Evolutionary conservation across 2,888 invertebrate species (phyloP), one percentile per base, ranked within the genome.

Genomic region (Acrobasis consociella): DNA sequence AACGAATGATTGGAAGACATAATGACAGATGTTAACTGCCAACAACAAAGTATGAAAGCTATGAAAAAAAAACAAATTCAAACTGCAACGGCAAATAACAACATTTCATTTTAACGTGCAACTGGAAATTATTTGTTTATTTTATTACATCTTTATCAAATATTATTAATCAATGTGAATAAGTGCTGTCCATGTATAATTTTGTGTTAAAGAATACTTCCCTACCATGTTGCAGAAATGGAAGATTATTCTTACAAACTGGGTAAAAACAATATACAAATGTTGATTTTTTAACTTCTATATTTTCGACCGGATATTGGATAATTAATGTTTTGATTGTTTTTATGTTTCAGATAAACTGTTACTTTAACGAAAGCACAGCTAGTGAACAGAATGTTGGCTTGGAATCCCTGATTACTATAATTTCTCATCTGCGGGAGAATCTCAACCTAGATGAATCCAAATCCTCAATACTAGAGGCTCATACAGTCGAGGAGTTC

Each of bases 211-310:
- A 17, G 66, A 66, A 66, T 60, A 69, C 59, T 62, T 64, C 53
- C 63, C 63, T 70, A 85, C 67, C 72, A 89, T 91, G 91, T 77
- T 88, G 71, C 78, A 79, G 59, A 89, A 87, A 78, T 93, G 92
- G 92, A 91, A 88, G 78, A 73, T 60, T 66, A 90, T 93, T 71
- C 78, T 92, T 64, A 78, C 72, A 65, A 91, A 91, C 73, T 92
- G 92, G 92, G 92, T 91, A 81, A 81, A 84, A n/a, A 13, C 38
- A 10, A 31, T 2, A n/a, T 22, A 31, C 31, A 31, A 31, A 31
- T 5, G 7, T 31, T 50, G 10, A 17, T 5, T n/a, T 46, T 46
- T 13, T 11, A 42, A 11, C 42, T 42, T 42, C 7, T 46, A 10
- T 11, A 11, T 46, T 46, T n/a, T 46, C 13, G 5, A 46, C 7